phyloP scores from a whole-genome alignment of 2,113 vertebrate species.

The Vulpes ferrilata region DNA sequence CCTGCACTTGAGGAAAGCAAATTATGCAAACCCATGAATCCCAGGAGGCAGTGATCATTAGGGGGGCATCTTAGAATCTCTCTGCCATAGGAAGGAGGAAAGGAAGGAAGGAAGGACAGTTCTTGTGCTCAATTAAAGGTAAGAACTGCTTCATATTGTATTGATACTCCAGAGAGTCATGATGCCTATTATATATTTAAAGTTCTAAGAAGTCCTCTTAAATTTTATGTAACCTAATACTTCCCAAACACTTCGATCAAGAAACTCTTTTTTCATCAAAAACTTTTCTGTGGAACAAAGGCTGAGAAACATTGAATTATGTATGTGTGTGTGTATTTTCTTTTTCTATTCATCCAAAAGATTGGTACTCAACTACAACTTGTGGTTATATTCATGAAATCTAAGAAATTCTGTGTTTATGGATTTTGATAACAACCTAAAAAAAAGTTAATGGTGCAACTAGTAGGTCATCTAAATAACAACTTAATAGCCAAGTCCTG shows the following conservation, averaged over 20 bases:
- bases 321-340: neutral
- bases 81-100: neutral
- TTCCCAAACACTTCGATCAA: slow-evolving; percentile 17
- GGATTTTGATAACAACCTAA: neutral
- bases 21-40: neutral
- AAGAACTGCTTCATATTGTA: neutral
- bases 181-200: neutral
- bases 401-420: neutral
- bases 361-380: neutral
- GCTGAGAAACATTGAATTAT: neutral
- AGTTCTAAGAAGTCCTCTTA: neutral
- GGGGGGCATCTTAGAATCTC: neutral
- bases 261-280: neutral
- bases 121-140: neutral
- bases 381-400: neutral
- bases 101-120: neutral
- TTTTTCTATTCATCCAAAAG: slow-evolving; percentile 19
- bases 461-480: neutral
- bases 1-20: neutral
- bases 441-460: slow-evolving; percentile 12
- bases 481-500: neutral
- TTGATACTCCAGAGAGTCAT: neutral
- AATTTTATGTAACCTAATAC: neutral
- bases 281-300: neutral
- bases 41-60: neutral